Evolutionary conservation across 1,140 invertebrate species (phyloP), one percentile per base, ranked within the genome.

Genomic region (Pararge aegeria): DNA sequence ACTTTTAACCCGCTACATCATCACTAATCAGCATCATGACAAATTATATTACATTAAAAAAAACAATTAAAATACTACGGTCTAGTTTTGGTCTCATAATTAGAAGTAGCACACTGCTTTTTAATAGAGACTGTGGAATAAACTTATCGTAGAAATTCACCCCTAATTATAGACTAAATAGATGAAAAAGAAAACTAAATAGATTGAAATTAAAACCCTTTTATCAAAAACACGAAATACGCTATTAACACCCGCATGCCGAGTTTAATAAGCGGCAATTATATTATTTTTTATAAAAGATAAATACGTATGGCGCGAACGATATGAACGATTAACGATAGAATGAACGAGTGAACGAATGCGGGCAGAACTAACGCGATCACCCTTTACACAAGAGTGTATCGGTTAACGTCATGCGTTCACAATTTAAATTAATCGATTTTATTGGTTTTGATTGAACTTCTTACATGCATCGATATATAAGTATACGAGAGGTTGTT

Each of bases 201-300:
- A 53, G 40, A 62, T 44, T 37, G 24, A 52, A 52, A 57, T 57
- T 37, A 46, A 57, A 63, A 44, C 61, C 55, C 55, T 63, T 34
- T 57, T 57, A 63, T 63, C 54, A 53, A 57, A 57, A 63, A 15
- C 19, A 53, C 49, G 37, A 57, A 63, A 63, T 57, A 50, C 37
- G 16, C 48, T 63, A 71, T 71, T 72, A 80, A 71, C 66, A 80
- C 83, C 83, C 83, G 83, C 81, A 87, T 87, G 54, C 21, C 57
- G 46, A 66, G 61, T 77, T 81, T 83, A 83, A 82, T 87, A 78
- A 78, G 63, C 61, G 67, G 64, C 77, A 78, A 84, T 84, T 83
- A 87, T 83, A 75, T 78, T 83, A 82, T 87, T 83, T 42, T 83
- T 82, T 68, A 73, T 77, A 73, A 68, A 73, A 70, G 66, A 75